phyloP scores from a whole-genome alignment of 2,113 vertebrate genomes.

The Odontophorus gujanensis region DNA sequence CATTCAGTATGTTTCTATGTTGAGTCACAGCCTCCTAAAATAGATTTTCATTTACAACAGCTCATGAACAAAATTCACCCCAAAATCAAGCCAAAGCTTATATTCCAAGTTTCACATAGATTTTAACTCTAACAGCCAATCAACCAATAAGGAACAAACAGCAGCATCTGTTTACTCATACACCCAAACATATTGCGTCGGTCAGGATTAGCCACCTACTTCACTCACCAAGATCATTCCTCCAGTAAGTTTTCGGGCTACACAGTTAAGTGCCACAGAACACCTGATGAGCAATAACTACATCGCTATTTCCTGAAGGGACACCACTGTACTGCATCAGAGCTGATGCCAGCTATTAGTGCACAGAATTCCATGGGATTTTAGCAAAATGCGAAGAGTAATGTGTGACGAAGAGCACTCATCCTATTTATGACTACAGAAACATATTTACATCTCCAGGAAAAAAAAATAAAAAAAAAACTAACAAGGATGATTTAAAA shows the following conservation, averaged over 20 bases:
- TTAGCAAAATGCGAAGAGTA: background rate
- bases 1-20: background rate
- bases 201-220: background rate
- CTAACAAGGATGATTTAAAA: background rate
- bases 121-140: slow-evolving; percentile 7
- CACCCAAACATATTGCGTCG: background rate
- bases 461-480: background rate
- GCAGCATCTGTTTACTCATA: background rate
- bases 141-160: background rate
- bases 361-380: background rate
- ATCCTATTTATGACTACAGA: background rate
- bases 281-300: slow-evolving; percentile 35
- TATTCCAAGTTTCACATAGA: background rate
- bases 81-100: background rate
- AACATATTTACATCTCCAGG: background rate
- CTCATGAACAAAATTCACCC: background rate
- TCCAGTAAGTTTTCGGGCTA: slow-evolving; percentile 17
- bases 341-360: background rate
- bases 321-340: background rate
- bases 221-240: background rate
- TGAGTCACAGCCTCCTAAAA: background rate
- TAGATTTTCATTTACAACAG: background rate
- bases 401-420: background rate
- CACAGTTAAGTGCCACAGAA: slow-evolving; percentile 18
- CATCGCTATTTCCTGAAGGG: slow-evolving; percentile 3